Evolutionary conservation across 2,888 invertebrate species (phyloP).

Genomic region (Pristionchus japonicus): DNA sequence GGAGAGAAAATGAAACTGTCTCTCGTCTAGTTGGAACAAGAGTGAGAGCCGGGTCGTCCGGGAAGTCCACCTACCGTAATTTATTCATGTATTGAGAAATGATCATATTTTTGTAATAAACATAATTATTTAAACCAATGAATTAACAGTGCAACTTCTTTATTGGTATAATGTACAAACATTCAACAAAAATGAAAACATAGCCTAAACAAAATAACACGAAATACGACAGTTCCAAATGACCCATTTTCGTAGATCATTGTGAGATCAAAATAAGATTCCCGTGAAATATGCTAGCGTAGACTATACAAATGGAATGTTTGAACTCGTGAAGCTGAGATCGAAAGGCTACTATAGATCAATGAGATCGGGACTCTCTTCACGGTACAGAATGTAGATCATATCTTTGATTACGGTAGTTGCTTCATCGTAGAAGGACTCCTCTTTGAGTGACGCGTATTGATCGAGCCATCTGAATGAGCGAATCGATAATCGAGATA

Average conservation of each 20-base stretch:
- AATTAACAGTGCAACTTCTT: too few species aligned
- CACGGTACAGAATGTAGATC: neutral
- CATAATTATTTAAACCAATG: too few species aligned
- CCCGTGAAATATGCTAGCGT: neutral
- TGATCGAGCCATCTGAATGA: neutral
- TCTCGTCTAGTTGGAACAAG: conserved; percentile 25
- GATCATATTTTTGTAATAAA: too few species aligned
- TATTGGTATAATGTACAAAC: neutral
- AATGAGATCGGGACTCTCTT: neutral
- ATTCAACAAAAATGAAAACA: neutral
- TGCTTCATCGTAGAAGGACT: neutral
- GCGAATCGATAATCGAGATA: neutral
- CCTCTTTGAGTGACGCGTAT: neutral
- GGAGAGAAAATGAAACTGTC: neutral
- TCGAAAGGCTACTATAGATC: neutral
- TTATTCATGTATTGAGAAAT: too few species aligned
- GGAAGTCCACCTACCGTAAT: too few species aligned
- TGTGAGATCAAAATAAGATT: neutral
- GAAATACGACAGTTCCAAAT: neutral
- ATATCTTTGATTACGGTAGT: neutral
- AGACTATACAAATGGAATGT: neutral
- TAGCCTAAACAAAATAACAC: neutral
- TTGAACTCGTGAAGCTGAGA: too few species aligned
- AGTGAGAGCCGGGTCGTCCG: neutral
- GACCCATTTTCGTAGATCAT: neutral